A percentile compares a stretch with the other conserved stretches of the same genome.
Conservation (phyloP, 2,888 invertebrate genomes). For the Amphipoea oculea region DNA sequence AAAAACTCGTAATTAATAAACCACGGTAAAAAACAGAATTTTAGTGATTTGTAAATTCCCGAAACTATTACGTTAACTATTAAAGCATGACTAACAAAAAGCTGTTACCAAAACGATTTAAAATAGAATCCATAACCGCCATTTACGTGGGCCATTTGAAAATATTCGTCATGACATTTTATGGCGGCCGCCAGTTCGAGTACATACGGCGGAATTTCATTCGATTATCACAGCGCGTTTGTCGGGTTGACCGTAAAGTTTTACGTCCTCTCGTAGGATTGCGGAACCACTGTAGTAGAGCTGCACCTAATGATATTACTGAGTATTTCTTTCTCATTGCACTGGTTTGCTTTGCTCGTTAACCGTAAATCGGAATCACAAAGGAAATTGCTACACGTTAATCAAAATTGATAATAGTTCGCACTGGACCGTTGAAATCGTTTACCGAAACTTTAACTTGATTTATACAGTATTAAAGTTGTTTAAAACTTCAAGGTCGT, state of each 20-base stretch:
- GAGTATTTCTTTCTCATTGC: slow-evolving; percentile 69
- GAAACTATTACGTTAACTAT: not conserved
- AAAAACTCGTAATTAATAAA: not conserved
- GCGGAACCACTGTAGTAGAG: slow-evolving; percentile 64
- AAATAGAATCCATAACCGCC: slow-evolving; percentile 45
- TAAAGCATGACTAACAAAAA: slow-evolving; percentile 25
- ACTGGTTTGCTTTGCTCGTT: slow-evolving; percentile 56
- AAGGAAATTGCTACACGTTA: slow-evolving; percentile 52
- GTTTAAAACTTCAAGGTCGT: slow-evolving; percentile 65
- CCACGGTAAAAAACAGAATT: not conserved
- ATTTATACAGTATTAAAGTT: slow-evolving; percentile 62
- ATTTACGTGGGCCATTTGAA: slow-evolving; percentile 39
- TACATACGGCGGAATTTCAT: slow-evolving; percentile 60
- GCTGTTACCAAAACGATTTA: slow-evolving; percentile 20
- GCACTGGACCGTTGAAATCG: slow-evolving; percentile 44
- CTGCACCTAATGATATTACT: slow-evolving; percentile 71
- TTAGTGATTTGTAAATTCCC: not conserved
- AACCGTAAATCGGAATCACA: slow-evolving; percentile 51
- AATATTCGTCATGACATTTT: slow-evolving; percentile 57
- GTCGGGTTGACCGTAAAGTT: slow-evolving; percentile 72
- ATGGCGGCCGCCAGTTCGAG: slow-evolving; percentile 27
- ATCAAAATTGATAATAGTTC: slow-evolving; percentile 52
- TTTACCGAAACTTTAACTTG: slow-evolving; percentile 59
- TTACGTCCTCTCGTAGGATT: slow-evolving; percentile 70
- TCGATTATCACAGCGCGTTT: slow-evolving; percentile 63